phyloP scores from a whole-genome alignment of 1,140 invertebrate genomes.

The Stegodyphus dumicola region DNA sequence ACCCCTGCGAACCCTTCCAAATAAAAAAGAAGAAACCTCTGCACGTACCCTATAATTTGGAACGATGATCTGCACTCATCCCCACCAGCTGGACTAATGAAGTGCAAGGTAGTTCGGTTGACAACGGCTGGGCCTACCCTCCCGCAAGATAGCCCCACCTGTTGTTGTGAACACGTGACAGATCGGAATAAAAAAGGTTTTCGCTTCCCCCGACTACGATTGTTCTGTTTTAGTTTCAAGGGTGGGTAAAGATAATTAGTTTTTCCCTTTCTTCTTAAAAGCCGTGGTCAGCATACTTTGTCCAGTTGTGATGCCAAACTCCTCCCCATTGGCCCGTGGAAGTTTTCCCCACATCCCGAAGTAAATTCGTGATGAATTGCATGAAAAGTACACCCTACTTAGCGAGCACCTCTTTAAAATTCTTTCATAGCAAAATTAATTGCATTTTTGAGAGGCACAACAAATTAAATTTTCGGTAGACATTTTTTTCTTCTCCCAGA shows the following conservation, averaged over 20 bases:
- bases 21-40: background rate
- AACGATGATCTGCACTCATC: background rate
- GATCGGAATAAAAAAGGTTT: background rate
- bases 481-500: no score
- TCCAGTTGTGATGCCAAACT: background rate
- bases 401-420: no score
- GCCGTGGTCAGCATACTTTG: background rate
- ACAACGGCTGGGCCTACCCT: slow-evolving; percentile 20
- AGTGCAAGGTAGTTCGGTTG: slow-evolving; percentile 47
- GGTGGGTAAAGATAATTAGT: slow-evolving; percentile 32
- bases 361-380: no score
- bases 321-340: background rate
- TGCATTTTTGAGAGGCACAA: no score
- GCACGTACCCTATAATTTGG: slow-evolving; percentile 49
- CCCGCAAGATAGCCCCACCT: slow-evolving; percentile 32
- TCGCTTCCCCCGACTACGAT: background rate
- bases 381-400: no score
- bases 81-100: slow-evolving; percentile 38
- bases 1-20: slow-evolving; percentile 49
- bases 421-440: no score
- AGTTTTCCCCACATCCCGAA: no score
- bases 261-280: slow-evolving; percentile 2
- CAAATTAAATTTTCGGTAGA: no score
- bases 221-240: background rate
- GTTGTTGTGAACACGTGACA: slow-evolving; percentile 34